Evolutionary conservation across 2,113 vertebrate species (phyloP).

Genomic region (Columba livia): DNA sequence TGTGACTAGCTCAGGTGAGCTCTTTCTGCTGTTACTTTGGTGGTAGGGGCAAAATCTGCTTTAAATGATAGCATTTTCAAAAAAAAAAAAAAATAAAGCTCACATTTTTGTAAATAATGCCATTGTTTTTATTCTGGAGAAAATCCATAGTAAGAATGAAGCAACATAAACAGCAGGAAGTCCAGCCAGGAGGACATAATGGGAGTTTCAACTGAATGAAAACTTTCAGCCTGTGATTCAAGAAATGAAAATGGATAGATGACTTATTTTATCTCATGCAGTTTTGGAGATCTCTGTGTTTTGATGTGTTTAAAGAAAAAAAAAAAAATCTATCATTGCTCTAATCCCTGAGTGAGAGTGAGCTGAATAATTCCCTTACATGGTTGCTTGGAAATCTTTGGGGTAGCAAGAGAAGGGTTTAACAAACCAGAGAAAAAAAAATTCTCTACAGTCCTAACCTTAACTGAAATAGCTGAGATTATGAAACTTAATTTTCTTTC

Average conservation of each 20-base stretch:
- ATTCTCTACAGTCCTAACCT: not conserved
- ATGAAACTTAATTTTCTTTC: not conserved
- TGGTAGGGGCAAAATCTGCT: not conserved
- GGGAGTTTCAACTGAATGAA: constrained; percentile 6
- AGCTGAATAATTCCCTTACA: not conserved
- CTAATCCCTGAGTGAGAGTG: not conserved
- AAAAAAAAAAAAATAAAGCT: not conserved
- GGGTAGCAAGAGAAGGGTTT: not conserved
- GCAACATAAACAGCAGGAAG: not conserved
- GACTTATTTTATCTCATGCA: not conserved
- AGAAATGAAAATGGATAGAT: constrained; percentile 13
- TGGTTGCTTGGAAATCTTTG: not conserved
- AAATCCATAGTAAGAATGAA: not conserved
- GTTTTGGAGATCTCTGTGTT: not conserved
- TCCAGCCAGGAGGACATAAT: not conserved
- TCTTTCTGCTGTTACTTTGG: not conserved
- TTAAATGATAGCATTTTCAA: not conserved
- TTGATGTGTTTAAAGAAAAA: not conserved
- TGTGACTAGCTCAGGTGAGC: not conserved
- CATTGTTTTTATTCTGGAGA: not conserved
- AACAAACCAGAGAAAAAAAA: not conserved
- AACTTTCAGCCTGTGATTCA: not conserved
- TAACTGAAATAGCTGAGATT: not conserved
- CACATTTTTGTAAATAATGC: not conserved
- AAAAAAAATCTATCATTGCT: not conserved